Percentiles rank a stretch among this genome's conserved stretches.
Conservation (phyloP, 2,888 invertebrate genomes). For the Psylliodes chrysocephalus region DNA sequence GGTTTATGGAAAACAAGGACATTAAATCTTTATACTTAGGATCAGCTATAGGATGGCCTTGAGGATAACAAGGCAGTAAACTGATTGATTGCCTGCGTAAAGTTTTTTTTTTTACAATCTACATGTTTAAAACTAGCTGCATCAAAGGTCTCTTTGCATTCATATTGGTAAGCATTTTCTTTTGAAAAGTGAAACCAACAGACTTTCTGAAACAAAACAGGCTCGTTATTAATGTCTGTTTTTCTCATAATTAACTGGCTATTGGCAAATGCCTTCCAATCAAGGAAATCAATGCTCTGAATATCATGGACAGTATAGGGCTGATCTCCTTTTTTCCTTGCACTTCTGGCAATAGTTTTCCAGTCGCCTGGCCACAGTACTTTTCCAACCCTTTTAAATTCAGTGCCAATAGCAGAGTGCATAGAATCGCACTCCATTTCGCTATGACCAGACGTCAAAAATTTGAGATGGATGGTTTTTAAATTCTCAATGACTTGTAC, state of each 20-base stretch:
- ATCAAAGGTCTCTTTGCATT: not conserved
- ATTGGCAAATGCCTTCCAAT: not conserved
- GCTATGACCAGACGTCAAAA: slow-evolving; percentile 37
- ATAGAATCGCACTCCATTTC: slow-evolving; percentile 42
- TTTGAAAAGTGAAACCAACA: not conserved
- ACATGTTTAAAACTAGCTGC: no score
- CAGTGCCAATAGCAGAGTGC: slow-evolving; percentile 46
- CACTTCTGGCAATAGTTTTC: slow-evolving; percentile 33
- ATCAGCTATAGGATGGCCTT: not conserved
- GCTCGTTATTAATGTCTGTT: not conserved
- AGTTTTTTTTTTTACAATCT: no score
- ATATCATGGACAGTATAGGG: slow-evolving; percentile 14
- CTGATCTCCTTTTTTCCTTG: slow-evolving; percentile 33
- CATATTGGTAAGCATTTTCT: not conserved
- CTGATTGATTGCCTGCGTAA: no score
- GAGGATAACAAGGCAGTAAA: not conserved
- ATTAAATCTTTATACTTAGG: not conserved
- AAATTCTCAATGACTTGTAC: slow-evolving; percentile 42
- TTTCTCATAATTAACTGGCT: not conserved
- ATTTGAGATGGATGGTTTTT: slow-evolving; percentile 45
- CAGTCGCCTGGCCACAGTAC: slow-evolving; percentile 29
- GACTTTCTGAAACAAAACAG: not conserved
- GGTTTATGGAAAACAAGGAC: not conserved
- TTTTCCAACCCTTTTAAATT: slow-evolving; percentile 44
- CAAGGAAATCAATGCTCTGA: not conserved